phyloP scores from a whole-genome alignment of 2,113 vertebrate genomes.

The Antigone vipio region DNA sequence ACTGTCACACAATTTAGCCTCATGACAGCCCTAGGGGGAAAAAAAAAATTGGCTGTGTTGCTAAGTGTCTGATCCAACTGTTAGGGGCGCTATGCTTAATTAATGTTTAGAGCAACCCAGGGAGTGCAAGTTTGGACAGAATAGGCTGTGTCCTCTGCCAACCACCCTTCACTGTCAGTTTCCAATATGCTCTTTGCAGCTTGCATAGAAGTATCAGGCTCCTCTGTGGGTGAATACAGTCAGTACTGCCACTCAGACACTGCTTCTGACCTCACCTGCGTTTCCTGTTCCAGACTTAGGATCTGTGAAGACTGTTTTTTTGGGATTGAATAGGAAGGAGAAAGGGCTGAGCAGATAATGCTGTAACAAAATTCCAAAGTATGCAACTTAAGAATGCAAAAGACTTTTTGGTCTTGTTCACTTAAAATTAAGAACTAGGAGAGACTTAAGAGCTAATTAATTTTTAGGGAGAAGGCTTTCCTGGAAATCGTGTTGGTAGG shows the following conservation, averaged over 20 bases:
- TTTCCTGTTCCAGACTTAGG: neutral
- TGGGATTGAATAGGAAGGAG: neutral
- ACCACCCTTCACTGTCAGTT: neutral
- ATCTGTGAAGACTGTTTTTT: neutral
- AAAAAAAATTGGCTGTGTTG: neutral
- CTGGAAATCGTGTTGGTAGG: neutral
- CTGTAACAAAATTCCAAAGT: neutral
- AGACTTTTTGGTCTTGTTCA: neutral
- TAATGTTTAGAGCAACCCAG: neutral
- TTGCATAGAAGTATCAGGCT: neutral
- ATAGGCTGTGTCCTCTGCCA: neutral
- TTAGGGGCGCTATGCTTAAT: neutral
- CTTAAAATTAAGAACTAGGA: neutral
- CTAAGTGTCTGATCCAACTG: neutral
- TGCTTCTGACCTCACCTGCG: neutral
- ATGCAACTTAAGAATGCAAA: neutral
- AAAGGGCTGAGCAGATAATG: neutral
- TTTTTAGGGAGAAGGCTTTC: neutral
- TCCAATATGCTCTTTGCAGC: accelerated
- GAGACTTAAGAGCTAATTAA: neutral
- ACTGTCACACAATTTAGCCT: neutral
- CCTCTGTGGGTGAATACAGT: neutral
- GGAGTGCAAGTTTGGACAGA: neutral
- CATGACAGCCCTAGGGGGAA: neutral
- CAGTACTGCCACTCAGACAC: neutral